Percentiles rank a stretch among this genome's conserved stretches.
Evolutionary conservation across 2,888 invertebrate genomes (phyloP).

Genomic region (Cryptocheilus praepositus): DNA sequence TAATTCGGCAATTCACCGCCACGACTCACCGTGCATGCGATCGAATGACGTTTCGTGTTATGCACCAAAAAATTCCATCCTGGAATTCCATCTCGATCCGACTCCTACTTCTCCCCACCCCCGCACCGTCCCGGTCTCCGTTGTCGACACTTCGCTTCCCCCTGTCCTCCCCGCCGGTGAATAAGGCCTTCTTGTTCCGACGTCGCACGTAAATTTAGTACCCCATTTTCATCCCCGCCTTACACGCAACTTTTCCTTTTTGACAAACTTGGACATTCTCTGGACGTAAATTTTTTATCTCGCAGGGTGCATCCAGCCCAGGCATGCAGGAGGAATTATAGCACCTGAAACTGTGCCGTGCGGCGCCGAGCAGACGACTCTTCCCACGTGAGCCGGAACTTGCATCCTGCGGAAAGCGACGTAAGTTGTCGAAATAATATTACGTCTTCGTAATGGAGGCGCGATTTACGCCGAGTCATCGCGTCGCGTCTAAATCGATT

Average conservation of each 20-base stretch:
- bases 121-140: background rate
- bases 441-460: no score
- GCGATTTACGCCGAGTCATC: no score
- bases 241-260: conserved; percentile 29
- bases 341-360: no score
- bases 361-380: conserved; percentile 20
- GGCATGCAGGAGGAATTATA: no score
- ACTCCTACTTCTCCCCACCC: conserved; percentile 4
- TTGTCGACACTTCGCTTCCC: background rate
- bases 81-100: conserved; percentile 30
- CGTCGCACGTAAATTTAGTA: conserved; percentile 36
- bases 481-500: no score
- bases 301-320: no score
- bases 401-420: conserved; percentile 6
- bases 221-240: conserved; percentile 45
- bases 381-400: conserved; percentile 21
- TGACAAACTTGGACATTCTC: conserved; percentile 23
- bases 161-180: background rate
- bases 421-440: no score
- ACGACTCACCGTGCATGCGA: conserved; percentile 27
- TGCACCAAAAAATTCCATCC: conserved; percentile 44
- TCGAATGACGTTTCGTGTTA: conserved; percentile 40
- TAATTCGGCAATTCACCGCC: conserved; percentile 61
- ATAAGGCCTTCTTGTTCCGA: conserved; percentile 17
- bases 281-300: conserved; percentile 29